Base-by-base conservation (phyloP, 2,888 invertebrate species). In the Heliconius charithonia region DNA sequence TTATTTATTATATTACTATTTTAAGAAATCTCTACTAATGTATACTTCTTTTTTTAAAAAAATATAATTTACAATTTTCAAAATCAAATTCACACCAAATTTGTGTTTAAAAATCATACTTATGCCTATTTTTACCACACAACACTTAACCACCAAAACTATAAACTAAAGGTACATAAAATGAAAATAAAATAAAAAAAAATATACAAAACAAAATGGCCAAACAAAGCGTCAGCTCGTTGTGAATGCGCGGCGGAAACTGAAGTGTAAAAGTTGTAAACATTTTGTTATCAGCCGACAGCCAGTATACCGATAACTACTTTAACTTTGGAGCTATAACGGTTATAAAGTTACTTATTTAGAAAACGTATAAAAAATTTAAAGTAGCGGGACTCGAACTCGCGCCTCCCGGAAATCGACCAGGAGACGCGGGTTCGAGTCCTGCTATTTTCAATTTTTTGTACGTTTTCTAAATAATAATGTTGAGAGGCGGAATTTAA, bases 241-340 rank as follows among this genome's bases (percentile, higher is more conserved):
- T 74, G 72, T 29, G 79, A 80, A 76, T 80, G 78, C 84, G 77
- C 82, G 82, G 72, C 77, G 73, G 13, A 56, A 27, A 85, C 85
- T 85, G 79, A 66, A 77, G 9, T 41, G 45, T 56, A 56, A 73
- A 80, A 79, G 25, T 76, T 80, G 76, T 79, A 79, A 79, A 75
- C 80, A 79, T 79, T 69, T 25, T 41, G 69, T 79, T 80, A 80
- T 79, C 80, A 80, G 37, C 37, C 37, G 37, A 37, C 37, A 37
- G 37, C 37, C 37, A 37, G 9, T 37, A 10, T 10, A 37, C 37
- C 37, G 37, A 45, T 13, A 51, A 51, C 65, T 65, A 51, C 65
- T 77, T 70, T 66, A 71, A 75, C 74, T 79, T 66, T 75, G 65
- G 62, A 79, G 65, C 71, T 79, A 45, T 69, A 70, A 16, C 32